Evolutionary conservation across 2,888 invertebrate genomes (phyloP).

Genomic region (Heteromyza rotundicornis): DNA sequence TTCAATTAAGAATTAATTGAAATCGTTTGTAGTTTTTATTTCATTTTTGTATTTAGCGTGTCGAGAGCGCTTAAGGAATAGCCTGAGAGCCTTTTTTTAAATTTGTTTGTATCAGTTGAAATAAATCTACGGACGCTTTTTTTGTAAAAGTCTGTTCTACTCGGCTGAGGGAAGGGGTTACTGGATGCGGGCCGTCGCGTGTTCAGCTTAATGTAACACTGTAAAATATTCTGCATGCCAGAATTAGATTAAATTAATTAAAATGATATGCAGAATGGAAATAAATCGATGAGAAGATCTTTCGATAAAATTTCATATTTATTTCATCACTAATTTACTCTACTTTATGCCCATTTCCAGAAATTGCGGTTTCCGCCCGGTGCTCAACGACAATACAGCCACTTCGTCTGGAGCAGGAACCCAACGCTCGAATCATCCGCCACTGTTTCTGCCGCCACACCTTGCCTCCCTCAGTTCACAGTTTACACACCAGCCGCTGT

Average conservation of each 20-base stretch:
- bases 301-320: no score
- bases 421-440: slow-evolving; percentile 71
- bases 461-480: slow-evolving; percentile 75
- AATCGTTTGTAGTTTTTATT: slow-evolving; percentile 36
- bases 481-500: slow-evolving; percentile 83
- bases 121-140: background rate
- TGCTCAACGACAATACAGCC: slow-evolving; percentile 65
- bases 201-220: background rate
- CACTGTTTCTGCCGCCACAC: slow-evolving; percentile 84
- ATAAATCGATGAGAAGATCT: no score
- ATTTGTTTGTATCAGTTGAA: background rate
- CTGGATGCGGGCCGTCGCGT: slow-evolving; percentile 8
- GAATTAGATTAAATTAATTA: no score
- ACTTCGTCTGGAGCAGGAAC: slow-evolving; percentile 34
- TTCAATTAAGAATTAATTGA: slow-evolving; percentile 63
- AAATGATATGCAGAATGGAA: no score
- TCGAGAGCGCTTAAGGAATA: no score
- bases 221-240: no score
- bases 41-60: no score
- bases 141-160: background rate
- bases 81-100: no score
- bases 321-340: no score
- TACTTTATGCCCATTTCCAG: slow-evolving; percentile 61
- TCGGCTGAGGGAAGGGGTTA: background rate
- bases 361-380: slow-evolving; percentile 68